A percentile compares a stretch with the other conserved stretches of the same genome.
Conservation (phyloP, 2,888 invertebrate genomes). For the Scaptomyza caliginosa region DNA sequence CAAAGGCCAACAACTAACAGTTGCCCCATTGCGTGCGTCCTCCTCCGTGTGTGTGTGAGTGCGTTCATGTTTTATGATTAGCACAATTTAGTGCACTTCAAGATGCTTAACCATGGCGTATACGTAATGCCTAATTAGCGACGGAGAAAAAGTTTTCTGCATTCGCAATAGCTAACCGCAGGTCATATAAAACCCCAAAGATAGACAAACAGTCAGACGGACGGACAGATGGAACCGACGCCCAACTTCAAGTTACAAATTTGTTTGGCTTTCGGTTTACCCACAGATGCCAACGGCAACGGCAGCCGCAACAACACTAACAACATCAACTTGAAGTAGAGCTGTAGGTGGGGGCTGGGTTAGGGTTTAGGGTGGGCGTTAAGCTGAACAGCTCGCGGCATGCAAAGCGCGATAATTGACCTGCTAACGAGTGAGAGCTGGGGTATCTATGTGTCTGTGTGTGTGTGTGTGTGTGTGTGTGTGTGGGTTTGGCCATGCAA, state of each 20-base stretch:
- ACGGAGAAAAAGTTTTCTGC: conserved; percentile 55
- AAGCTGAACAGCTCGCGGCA: conserved; percentile 60
- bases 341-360: conserved; percentile 3
- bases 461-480: conserved; percentile 22
- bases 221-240: conserved; percentile 14
- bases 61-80: conserved; percentile 60
- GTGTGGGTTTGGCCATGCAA: conserved; percentile 63
- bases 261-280: conserved; percentile 67
- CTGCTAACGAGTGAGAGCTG: conserved; percentile 55
- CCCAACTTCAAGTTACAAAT: conserved; percentile 69
- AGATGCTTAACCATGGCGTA: conserved; percentile 52
- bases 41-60: conserved; percentile 1
- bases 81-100: conserved; percentile 68
- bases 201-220: neutral
- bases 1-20: conserved; percentile 49
- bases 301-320: conserved; percentile 13
- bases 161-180: conserved; percentile 60
- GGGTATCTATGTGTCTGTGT: conserved; percentile 19
- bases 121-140: conserved; percentile 74
- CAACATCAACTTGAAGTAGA: conserved; percentile 3
- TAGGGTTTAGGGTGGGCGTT: conserved; percentile 2
- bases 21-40: conserved; percentile 7
- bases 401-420: conserved; percentile 76
- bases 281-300: conserved; percentile 47
- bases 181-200: conserved; percentile 45